phyloP scores from a whole-genome alignment of 2,797 vertebrate genomes.

The Myoxocephalus aenaeus region DNA sequence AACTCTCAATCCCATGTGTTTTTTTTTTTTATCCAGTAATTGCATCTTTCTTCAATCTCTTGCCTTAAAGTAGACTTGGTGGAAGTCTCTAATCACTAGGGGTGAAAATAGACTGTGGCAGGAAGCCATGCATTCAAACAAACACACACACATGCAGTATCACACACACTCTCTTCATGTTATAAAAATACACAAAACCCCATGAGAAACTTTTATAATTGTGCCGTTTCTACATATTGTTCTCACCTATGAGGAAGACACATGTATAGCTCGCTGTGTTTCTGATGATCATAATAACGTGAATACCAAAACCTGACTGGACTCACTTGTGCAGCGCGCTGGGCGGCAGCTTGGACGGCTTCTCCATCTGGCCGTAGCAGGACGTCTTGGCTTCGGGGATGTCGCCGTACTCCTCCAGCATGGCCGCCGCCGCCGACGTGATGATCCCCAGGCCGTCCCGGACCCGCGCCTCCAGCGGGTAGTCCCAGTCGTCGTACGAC shows the following conservation, averaged over 20 bases:
- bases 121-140: slow-evolving; percentile 29
- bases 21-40: slow-evolving; percentile 35
- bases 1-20: slow-evolving; percentile 21
- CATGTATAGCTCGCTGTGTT: not conserved
- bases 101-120: slow-evolving; percentile 30
- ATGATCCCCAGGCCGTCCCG: slow-evolving; percentile 97
- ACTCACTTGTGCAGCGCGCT: slow-evolving; percentile 95
- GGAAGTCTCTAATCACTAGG: slow-evolving; percentile 53
- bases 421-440: slow-evolving; percentile 92
- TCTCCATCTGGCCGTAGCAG: slow-evolving; percentile 93
- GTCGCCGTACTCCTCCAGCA: slow-evolving; percentile 93
- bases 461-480: slow-evolving; percentile 91
- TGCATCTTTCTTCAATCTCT: slow-evolving; percentile 44
- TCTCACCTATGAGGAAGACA: not conserved
- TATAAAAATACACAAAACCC: slow-evolving; percentile 18
- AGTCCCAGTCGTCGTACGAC: slow-evolving; percentile 98
- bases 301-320: not conserved
- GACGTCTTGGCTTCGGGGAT: slow-evolving; percentile 94
- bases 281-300: slow-evolving; percentile 12
- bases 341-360: slow-evolving; percentile 85
- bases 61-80: slow-evolving; percentile 18
- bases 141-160: not conserved
- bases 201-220: not conserved
- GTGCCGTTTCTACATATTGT: not conserved
- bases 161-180: not conserved